Evolutionary conservation across 1,140 invertebrate genomes (phyloP).

Genomic region (Archegozetes longisetosus): DNA sequence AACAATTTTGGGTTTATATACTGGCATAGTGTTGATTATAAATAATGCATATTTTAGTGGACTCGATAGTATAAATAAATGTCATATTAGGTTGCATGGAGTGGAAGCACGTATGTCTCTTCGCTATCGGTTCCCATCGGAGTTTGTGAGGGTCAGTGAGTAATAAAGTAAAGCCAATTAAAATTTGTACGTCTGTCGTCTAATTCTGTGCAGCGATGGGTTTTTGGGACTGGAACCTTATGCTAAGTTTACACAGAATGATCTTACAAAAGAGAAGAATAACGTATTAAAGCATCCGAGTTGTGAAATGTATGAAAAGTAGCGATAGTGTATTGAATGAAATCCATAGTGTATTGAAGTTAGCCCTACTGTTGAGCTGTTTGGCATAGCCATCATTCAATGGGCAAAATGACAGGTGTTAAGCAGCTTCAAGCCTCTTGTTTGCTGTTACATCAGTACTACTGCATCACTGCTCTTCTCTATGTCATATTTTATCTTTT

Average conservation of each 20-base stretch:
- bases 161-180: not conserved
- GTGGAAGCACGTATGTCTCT: too few relatives aligned
- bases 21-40: too few relatives aligned
- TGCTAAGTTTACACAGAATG: too few relatives aligned
- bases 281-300: too few relatives aligned
- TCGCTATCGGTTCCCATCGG: not conserved
- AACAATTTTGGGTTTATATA: too few relatives aligned
- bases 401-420: not conserved
- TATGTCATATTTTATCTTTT: not conserved
- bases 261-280: too few relatives aligned
- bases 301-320: not conserved
- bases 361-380: not conserved
- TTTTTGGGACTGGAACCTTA: too few relatives aligned
- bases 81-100: too few relatives aligned
- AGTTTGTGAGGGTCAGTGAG: not conserved
- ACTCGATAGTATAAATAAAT: too few relatives aligned
- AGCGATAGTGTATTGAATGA: not conserved
- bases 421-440: not conserved
- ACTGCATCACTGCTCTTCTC: not conserved
- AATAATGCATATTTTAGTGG: too few relatives aligned
- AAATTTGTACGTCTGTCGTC: not conserved
- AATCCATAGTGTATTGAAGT: not conserved
- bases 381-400: not conserved
- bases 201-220: too few relatives aligned
- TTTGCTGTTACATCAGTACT: slow-evolving; percentile 1